Evolutionary conservation across 2,113 vertebrate species (phyloP).

Genomic region (Rhegmatorhina hoffmannsi): DNA sequence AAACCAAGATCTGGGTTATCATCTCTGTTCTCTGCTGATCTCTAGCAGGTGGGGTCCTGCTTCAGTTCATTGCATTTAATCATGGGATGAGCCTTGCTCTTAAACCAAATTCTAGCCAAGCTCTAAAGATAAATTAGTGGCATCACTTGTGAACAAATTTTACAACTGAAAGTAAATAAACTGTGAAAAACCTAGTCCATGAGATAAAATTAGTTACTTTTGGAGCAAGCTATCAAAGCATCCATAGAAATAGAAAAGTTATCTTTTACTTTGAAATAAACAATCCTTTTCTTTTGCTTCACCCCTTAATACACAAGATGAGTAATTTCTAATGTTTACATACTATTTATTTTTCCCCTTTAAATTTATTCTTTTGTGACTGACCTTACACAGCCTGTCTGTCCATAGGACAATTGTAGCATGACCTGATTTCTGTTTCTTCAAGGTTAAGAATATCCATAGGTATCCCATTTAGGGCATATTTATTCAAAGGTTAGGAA

Average conservation of each 20-base stretch:
- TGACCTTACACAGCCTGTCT: background rate
- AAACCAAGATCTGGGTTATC: background rate
- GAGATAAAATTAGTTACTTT: background rate
- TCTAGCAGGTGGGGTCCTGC: background rate
- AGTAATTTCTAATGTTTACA: slow-evolving; percentile 28
- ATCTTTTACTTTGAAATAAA: background rate
- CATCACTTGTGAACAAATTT: background rate
- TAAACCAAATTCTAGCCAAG: background rate
- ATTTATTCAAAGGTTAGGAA: slow-evolving; percentile 71
- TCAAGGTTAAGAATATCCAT: background rate
- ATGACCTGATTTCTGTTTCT: background rate
- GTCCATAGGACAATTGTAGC: background rate
- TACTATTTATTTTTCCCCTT: background rate
- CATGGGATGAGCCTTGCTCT: background rate
- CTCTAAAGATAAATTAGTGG: background rate
- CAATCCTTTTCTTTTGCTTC: background rate
- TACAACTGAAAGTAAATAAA: background rate
- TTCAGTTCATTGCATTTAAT: background rate
- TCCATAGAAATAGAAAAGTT: background rate
- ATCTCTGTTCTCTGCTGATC: background rate
- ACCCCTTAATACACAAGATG: background rate
- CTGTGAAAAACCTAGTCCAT: background rate
- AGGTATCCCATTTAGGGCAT: slow-evolving; percentile 8
- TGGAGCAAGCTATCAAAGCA: background rate
- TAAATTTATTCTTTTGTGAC: background rate